These are phyloP conservation scores for Actinopyga echinites DNA, from an alignment of 53 echinoderm and acorn worm species.

Conservation along the genomic window DNA sequence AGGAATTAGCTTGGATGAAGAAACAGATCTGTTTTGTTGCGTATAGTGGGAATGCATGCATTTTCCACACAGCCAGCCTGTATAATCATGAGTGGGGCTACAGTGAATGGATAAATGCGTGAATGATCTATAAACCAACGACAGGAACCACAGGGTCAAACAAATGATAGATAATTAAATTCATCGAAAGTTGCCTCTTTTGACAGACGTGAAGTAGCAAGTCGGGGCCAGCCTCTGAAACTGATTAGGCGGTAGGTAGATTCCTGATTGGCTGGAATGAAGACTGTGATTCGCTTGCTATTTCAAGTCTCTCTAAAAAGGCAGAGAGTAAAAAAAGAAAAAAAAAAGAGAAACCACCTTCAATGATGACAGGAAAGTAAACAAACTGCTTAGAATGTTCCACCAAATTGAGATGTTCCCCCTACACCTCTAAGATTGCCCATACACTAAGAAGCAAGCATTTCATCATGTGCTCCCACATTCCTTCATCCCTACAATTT, in stretches of 20 bases:
- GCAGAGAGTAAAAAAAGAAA: not conserved
- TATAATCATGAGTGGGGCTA: conserved; percentile 41
- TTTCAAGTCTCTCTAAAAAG: not conserved
- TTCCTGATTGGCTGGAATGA: not conserved
- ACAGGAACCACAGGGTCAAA: not conserved
- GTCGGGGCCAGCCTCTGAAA: not conserved
- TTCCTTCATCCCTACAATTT: too few relatives aligned
- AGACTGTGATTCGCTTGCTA: not conserved
- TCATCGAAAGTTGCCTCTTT: not conserved
- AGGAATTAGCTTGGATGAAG: conserved; percentile 44
- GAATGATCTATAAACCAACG: conserved; percentile 22
- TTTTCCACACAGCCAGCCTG: conserved; percentile 38
- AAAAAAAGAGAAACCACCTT: not conserved
- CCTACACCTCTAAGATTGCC: too few relatives aligned
- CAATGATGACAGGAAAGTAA: not conserved
- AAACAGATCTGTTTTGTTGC: conserved; percentile 25
- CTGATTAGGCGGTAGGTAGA: not conserved
- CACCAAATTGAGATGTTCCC: conserved; percentile 15
- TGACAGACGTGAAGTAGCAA: conserved; percentile 18
- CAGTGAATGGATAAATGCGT: conserved; percentile 46
- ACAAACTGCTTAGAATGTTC: conserved; percentile 13
- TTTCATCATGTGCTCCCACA: too few relatives aligned
- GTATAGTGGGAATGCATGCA: conserved; percentile 36
- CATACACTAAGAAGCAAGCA: too few relatives aligned
- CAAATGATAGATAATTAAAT: conserved; percentile 2